Conservation (phyloP, 2,888 invertebrate species). For the Escarpia spicata region DNA sequence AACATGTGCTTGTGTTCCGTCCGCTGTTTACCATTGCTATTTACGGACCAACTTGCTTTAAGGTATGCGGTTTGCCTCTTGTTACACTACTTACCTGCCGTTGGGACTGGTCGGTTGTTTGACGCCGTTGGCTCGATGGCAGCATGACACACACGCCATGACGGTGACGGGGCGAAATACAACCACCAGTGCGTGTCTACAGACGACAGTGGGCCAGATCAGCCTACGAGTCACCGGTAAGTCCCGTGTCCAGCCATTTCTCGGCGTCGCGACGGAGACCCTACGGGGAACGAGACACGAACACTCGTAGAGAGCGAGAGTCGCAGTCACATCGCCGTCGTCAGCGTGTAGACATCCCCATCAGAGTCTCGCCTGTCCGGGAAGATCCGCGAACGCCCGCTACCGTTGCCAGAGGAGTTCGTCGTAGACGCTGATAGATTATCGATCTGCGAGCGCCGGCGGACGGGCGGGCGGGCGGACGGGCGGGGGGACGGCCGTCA, state of each 20-base stretch:
- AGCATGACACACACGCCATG: not conserved
- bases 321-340: not conserved
- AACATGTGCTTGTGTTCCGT: no score
- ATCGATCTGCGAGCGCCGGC: conserved; percentile 4
- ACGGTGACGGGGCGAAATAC: not conserved
- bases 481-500: not conserved
- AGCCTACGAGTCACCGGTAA: not conserved
- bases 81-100: not conserved
- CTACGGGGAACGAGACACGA: not conserved
- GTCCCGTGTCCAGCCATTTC: not conserved
- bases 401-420: not conserved
- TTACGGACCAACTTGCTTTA: no score
- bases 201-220: not conserved
- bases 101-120: not conserved
- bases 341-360: not conserved
- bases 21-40: no score
- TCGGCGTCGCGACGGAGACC: not conserved
- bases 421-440: not conserved
- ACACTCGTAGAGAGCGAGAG: not conserved
- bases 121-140: not conserved
- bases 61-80: no score
- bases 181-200: not conserved
- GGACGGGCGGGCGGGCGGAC: not conserved
- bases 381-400: not conserved
- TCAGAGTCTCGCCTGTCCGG: not conserved